These are phyloP conservation scores for Drosophila virilis DNA, from an alignment of 1,140 invertebrate species.

Conservation along the genomic window DNA sequence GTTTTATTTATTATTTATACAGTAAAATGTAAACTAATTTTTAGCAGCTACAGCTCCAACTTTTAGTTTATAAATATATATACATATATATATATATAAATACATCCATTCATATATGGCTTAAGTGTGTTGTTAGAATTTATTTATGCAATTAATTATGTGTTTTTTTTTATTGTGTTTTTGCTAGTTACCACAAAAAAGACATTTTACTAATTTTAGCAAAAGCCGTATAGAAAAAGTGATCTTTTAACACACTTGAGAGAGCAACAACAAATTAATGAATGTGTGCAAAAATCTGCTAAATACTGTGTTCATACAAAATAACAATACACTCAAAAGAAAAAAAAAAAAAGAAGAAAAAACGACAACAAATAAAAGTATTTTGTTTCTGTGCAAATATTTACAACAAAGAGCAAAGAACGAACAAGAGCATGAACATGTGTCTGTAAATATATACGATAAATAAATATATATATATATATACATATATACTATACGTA, in stretches of 20 bases:
- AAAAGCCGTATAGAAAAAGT: conserved; percentile 31
- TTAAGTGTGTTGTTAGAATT: conserved; percentile 74
- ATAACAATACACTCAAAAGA: conserved; percentile 35
- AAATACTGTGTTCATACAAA: conserved; percentile 69
- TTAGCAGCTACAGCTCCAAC: conserved; percentile 26
- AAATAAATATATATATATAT: conserved; percentile 31
- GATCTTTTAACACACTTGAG: conserved; percentile 32
- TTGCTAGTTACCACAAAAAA: conserved; percentile 61
- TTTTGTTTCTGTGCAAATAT: conserved; percentile 72
- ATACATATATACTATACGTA: conserved; percentile 54
- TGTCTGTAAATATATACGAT: conserved; percentile 62
- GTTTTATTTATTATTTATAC: conserved; percentile 80
- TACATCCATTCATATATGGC: conserved; percentile 42
- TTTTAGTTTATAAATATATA: conserved; percentile 42
- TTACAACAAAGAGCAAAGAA: conserved; percentile 58
- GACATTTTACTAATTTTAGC: conserved; percentile 61
- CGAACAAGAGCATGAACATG: conserved; percentile 46
- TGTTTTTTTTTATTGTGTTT: conserved; percentile 24
- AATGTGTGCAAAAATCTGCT: conserved; percentile 46
- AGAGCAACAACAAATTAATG: conserved; percentile 25
- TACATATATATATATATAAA: conserved; percentile 38
- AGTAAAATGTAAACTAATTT: conserved; percentile 51
- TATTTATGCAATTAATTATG: conserved; percentile 61
- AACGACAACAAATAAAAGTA: conserved; percentile 16
- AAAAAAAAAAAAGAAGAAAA: conserved; percentile 24